A percentile compares a stretch with the other conserved stretches of the same genome.
Conservation (phyloP, 2,113 vertebrate genomes). For the Falco punctatus region DNA sequence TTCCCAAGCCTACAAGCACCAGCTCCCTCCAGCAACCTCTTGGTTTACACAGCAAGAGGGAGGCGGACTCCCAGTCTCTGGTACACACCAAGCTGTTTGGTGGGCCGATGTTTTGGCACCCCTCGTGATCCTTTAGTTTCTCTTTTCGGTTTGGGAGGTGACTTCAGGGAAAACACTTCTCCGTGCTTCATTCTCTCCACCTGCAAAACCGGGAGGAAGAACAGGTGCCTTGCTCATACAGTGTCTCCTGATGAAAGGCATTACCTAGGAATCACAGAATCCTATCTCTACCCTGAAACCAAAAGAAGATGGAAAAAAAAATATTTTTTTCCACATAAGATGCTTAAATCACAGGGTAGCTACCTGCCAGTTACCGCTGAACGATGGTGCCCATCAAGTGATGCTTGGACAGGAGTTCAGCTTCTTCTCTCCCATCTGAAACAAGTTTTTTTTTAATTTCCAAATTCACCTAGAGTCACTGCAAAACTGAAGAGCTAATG, state of each 20-base stretch:
- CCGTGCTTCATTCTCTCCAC: neutral
- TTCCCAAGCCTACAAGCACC: neutral
- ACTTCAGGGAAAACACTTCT: neutral
- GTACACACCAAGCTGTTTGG: too few species aligned
- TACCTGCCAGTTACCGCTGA: neutral
- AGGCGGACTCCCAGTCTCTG: neutral
- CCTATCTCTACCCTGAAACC: neutral
- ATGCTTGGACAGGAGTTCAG: accelerated
- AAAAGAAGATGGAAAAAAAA: neutral
- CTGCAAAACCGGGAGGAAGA: neutral
- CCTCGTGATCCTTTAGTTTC: accelerated
- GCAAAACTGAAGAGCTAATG: neutral
- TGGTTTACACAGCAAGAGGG: too few species aligned
- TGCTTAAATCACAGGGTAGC: accelerated
- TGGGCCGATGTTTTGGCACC: too few species aligned
- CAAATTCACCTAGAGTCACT: neutral
- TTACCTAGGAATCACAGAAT: too few species aligned
- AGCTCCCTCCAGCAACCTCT: neutral
- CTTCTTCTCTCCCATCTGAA: neutral
- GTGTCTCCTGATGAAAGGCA: neutral
- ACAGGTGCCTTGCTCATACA: too few species aligned
- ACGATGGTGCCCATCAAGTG: accelerated
- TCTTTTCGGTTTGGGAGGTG: too few species aligned
- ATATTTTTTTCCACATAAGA: neutral
- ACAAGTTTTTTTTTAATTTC: too few species aligned